Percentiles rank a stretch among this genome's conserved stretches.
Evolutionary conservation across 2,113 vertebrate genomes (phyloP).

Genomic region (Corythoichthys intestinalis): DNA sequence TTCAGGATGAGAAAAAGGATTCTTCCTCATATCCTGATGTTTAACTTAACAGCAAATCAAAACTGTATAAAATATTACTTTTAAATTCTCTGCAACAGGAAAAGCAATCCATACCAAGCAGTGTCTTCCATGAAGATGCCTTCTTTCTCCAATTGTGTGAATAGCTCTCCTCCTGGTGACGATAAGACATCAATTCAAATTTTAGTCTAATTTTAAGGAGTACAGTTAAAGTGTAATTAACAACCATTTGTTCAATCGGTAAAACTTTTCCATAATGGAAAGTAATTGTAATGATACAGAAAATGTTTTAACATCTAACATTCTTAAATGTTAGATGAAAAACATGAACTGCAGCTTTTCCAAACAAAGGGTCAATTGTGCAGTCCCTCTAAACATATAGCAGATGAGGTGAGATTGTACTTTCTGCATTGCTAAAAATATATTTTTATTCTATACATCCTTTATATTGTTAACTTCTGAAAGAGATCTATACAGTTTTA

Average conservation of each 20-base stretch:
- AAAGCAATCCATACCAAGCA: conserved; percentile 74
- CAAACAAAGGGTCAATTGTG: background rate
- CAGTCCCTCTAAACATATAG: too few relatives aligned
- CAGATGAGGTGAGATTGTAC: background rate
- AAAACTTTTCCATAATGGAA: background rate
- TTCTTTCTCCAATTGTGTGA: conserved; percentile 91
- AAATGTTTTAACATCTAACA: too few relatives aligned
- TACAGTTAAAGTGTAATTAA: background rate
- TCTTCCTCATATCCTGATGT: too few relatives aligned
- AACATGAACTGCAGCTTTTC: too few relatives aligned
- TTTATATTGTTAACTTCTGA: background rate
- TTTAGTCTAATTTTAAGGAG: background rate
- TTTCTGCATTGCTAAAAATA: too few relatives aligned
- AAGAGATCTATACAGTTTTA: background rate
- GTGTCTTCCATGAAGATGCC: conserved; percentile 96
- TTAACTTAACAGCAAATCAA: background rate
- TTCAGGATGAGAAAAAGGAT: background rate
- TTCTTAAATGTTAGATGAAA: background rate
- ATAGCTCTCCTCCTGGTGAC: conserved; percentile 84
- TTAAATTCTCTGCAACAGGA: background rate
- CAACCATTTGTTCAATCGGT: background rate
- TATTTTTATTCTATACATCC: background rate
- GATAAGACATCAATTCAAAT: background rate
- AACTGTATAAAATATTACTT: background rate
- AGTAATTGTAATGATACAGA: background rate